phyloP scores from a whole-genome alignment of 2,888 invertebrate species.

The Caenorhabditis sulstoni region DNA sequence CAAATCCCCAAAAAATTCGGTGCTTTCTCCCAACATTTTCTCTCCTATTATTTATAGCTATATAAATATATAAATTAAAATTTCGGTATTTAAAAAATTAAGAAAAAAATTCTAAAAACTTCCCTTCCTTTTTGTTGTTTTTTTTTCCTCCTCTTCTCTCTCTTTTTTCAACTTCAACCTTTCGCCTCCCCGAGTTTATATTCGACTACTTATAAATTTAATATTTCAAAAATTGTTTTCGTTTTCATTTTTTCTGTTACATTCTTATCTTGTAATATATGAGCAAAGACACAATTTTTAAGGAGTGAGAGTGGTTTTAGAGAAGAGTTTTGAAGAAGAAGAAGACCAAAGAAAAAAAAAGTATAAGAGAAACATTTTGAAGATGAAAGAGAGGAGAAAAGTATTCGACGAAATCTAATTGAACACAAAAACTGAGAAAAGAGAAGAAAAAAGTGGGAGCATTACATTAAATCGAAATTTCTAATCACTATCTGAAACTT shows the following conservation, averaged over 20 bases:
- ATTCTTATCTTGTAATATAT: background rate
- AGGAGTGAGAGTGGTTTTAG: too few species aligned
- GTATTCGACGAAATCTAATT: background rate
- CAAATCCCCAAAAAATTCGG: too few species aligned
- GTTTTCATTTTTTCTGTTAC: background rate
- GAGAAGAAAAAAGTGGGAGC: background rate
- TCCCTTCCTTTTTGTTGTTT: background rate
- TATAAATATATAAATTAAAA: too few species aligned
- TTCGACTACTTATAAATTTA: background rate
- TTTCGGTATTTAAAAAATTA: too few species aligned
- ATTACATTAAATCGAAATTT: too few species aligned
- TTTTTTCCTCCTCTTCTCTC: background rate
- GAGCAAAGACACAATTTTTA: background rate
- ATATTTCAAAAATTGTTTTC: background rate
- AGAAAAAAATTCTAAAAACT: too few species aligned
- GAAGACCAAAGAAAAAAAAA: background rate
- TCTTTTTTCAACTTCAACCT: background rate
- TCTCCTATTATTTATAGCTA: too few species aligned
- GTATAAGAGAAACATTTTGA: background rate
- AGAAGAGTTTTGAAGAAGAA: background rate
- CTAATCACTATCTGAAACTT: background rate
- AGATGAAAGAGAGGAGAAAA: background rate
- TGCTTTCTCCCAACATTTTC: too few species aligned
- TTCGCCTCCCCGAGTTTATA: background rate
- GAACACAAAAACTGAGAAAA: background rate